A percentile compares a stretch with the other conserved stretches of the same genome.
phyloP scores from a whole-genome alignment of 2,888 invertebrate species.

The Laspeyria flexula region DNA sequence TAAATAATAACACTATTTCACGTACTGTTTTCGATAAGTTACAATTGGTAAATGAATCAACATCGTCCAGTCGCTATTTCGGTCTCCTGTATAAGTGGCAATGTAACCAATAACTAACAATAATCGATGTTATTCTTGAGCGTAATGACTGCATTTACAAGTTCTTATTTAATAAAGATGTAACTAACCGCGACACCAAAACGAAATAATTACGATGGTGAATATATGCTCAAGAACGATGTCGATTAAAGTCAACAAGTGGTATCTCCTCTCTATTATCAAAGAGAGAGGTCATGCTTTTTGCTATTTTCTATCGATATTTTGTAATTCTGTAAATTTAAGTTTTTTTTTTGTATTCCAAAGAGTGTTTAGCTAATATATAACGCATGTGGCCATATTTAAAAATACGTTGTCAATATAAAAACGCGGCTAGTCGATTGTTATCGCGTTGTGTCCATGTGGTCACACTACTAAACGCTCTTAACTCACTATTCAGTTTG shows the following conservation, averaged over 20 bases:
- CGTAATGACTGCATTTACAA: no score
- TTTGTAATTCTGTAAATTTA: not conserved
- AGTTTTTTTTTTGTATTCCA: not conserved
- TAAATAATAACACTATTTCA: no score
- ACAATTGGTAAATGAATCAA: no score
- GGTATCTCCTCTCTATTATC: not conserved
- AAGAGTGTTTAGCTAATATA: not conserved
- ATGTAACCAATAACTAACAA: no score
- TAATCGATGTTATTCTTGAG: no score
- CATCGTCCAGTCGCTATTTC: no score
- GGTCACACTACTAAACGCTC: not conserved
- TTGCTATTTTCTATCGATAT: not conserved
- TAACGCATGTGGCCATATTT: constrained; percentile 1
- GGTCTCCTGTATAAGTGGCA: no score
- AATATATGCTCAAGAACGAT: not conserved
- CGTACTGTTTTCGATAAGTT: no score
- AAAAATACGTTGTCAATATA: not conserved
- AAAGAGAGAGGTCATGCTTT: no score
- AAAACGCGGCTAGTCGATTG: constrained; percentile 7
- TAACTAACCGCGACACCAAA: no score
- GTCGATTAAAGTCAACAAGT: not conserved
- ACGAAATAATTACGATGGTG: no score
- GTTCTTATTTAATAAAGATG: no score
- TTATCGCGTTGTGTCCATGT: constrained; percentile 1
- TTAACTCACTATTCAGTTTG: not conserved